Evolutionary conservation across 1,140 invertebrate species (phyloP), one percentile per base, ranked within the genome.

Genomic region (Wiebesia pumilae): DNA sequence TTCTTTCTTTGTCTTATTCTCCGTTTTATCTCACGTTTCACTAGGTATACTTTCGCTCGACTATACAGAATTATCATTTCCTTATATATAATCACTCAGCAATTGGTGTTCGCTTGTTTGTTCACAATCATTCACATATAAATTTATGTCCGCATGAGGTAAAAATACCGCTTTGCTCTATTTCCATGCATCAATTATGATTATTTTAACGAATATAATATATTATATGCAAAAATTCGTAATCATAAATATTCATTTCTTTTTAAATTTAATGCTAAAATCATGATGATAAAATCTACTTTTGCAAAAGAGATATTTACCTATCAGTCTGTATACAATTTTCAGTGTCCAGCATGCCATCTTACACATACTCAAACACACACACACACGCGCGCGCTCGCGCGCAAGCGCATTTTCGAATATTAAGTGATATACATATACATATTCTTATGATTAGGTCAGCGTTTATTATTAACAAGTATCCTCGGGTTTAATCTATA

Each of bases 51-150:
- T 69, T 58, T 43, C 58, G 10, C 24, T 80, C 69, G 38, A 88
- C 67, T 85, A 79, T 67, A 58, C 71, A 79, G 40, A 87, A 40
- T 7, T 89, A 88, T 89, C 84, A 89, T 89, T 71, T 71, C 69
- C 19, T 62, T 43, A 83, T 73, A 43, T 73, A 81, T 33, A 79
- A 88, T 90, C 88, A 91, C 89, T 89, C 90, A 93, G 92, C 92
- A 93, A 93, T 92, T 93, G 92, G 90, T 93, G 91, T 93, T 92
- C 92, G 92, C 92, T 94, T 94, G 91, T 93, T 92, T 92, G 90
- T 93, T 92, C 90, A 93, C 91, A 92, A 90, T 92, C 27, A 79
- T 47, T 87, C 73, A 83, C 80, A 30, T 30, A 43, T 38, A 86
- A 58, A 77, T 30, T 30, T 82, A 77, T 81, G 88, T 91, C 89